Base-by-base conservation (phyloP, 2,797 vertebrate genomes). In the Myotis planiceps region DNA sequence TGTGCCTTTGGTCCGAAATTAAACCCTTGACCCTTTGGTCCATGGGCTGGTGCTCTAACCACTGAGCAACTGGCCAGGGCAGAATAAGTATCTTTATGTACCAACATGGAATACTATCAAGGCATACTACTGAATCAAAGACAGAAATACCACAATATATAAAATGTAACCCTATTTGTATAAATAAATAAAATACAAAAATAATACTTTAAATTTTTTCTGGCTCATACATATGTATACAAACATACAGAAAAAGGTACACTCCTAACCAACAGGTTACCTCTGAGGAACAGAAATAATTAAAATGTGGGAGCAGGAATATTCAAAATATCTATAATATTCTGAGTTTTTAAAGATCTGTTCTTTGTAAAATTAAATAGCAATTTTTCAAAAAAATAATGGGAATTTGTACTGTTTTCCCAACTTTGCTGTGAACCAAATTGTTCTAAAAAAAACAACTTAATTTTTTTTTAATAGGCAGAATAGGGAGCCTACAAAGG, bases 141-240 rank as follows among this genome's bases (percentile, higher is more conserved):
- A 55, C 82, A 60, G 34, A 92, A 92, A 85, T 84, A 75, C 5
- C 25, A 90, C 21, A 9, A 53, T 42, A 76, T 7, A 90, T 63
- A 96, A 90, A 83, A 60, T 49, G 34, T 78, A 15, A 69, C 58
- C 65, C 6, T 27, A 72, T 69, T 76, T 87, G 27, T 76, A 12
- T 51, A 90, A 93, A 66, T 51, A 81, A 95, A 66, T 32, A 80
- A 88, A 83, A 71, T 32, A 87, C 13, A 90, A 90, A 91, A 66
- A 66, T 49, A 74, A 53, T 15, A 75, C 72, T 95, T 94, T n/a
- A 37, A 68, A 34, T 66, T 66, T 94, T 66, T 85, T 53, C 78
- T 25, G 9, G n/a, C 81, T 96, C 78, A 92, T 42, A 92, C 23
- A 63, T 37, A 66, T 4, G 0, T 29, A 75, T 53, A 16, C 9